Base-by-base conservation (phyloP, 2,888 invertebrate species). In the Drosophila parthenogenetica region DNA sequence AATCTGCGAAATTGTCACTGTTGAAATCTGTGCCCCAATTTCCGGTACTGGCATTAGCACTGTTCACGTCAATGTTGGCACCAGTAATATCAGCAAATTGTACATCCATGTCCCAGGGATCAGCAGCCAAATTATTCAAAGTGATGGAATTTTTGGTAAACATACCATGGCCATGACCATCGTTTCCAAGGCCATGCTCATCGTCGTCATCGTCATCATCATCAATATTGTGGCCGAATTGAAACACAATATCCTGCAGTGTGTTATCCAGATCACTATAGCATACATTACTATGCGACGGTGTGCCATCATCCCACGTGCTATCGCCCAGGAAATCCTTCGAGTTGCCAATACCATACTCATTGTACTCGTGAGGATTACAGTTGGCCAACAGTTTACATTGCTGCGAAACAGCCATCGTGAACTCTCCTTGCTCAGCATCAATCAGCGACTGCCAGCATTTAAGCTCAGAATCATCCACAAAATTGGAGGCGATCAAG, bases 401-500 rank as follows among this genome's bases (percentile, higher is more conserved):
- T 76, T 92, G 92, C 64, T 85, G 82, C 50, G 81, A 81, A 53
- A 91, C 86, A 46, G 90, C 90, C 61, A 87, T 74, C 2, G 87
- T 87, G 19, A 92, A 87, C 55, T 92, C 92, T 53, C 92, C 92
- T 35, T 88, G 81, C 54, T 89, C 87, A 48, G 81, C 73, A 74
- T 91, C 86, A 49, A 89, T 89, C 69, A 92, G 86, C 63, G 93
- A 91, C 59, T 91, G 88, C 91, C 93, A 93, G 57, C 93, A 91
- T 70, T 93, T 92, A 43, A 93, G 92, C 81, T 94, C 92, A 81
- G 93, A 91, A 71, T 93, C 93, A 74, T 93, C 93, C 63, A 65
- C 83, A 72, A 95, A 88, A 89, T 92, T 93, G 78, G 92, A 93
- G 84, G 93, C 92, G 77, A 94, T 93, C 89, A 94, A 91, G 83